These are phyloP conservation scores for Thamnophis sirtalis DNA, from an alignment of 2,113 vertebrate genomes.

Conservation along the genomic window DNA sequence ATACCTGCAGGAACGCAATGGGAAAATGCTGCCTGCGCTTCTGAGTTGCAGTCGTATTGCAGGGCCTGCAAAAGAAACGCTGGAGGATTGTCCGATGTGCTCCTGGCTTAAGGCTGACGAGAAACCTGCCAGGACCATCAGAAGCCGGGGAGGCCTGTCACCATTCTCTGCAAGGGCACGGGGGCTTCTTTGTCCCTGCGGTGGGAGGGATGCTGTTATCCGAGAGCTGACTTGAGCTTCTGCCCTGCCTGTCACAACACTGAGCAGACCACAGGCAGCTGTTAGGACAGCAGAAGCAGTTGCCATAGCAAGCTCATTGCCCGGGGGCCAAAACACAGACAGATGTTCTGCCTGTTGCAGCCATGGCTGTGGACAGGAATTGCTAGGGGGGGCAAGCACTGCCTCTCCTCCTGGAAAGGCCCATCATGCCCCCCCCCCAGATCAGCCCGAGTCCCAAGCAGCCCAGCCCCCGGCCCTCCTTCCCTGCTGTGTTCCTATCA, in stretches of 20 bases:
- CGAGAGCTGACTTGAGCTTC: not conserved
- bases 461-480: not conserved
- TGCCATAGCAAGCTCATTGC: not conserved
- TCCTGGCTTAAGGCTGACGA: not conserved
- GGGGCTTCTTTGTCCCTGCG: not conserved
- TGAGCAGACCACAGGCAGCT: not conserved
- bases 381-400: no score
- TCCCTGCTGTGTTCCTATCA: not conserved
- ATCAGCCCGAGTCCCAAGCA: not conserved
- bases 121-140: not conserved
- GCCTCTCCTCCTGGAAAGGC: not conserved
- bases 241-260: not conserved
- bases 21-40: no score
- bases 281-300: not conserved
- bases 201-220: not conserved
- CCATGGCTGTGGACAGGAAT: accelerated
- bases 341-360: accelerated
- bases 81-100: no score
- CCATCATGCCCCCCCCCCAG: not conserved
- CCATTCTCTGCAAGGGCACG: not conserved
- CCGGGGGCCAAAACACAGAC: not conserved
- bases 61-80: accelerated
- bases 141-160: not conserved
- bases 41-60: not conserved
- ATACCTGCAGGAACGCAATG: not conserved